Base-by-base conservation (phyloP, 2,797 vertebrate species). In the Brachymystax lenok region DNA sequence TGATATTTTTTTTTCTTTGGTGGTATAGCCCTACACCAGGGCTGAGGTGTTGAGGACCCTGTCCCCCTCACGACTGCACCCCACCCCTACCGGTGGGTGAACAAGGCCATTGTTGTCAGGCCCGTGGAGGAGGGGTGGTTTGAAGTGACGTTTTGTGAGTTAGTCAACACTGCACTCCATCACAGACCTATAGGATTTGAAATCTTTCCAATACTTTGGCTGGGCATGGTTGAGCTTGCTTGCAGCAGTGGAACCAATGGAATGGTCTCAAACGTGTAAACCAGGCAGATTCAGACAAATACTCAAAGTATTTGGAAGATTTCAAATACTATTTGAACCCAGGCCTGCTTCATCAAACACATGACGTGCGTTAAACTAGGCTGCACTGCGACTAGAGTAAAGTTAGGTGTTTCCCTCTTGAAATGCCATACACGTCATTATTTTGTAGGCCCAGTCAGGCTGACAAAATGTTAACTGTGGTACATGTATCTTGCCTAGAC, bases 81-180 rank as follows among this genome's bases (percentile, higher is more conserved):
- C 3, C 63, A 10, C 86, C 89, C 87, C 86, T 89, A 90, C 87
- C 90, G 88, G 83, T 77, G 73, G 86, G 79, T 83, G 84, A 92
- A 92, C 90, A 92, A 88, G 89, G 90, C 82, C 75, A 69, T 77
- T 83, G 54, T 77, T 86, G 70, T 90, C 28, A 68, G 59, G 79
- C 80, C 68, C 6, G 76, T 52, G 33, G 85, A 72, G 80, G 76
- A 74, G 21, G 73, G 63, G 71, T 74, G 78, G 79, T 81, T 83
- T 69, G 68, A n/a, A 40, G 33, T 69, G 5, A 40, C 27, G 75
- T 35, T 35, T 76, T 70, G 66, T 70, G 77, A 77, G 10, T 33
- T 24, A 4, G 74, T 71, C 79, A 71, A 14, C 69, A 67, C 30
- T 35, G n/a, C 69, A 6, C 54, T 67, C 70, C 75, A 46, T 56